Conservation (phyloP, 2,113 vertebrate species). For the Chrysochloris asiatica region DNA sequence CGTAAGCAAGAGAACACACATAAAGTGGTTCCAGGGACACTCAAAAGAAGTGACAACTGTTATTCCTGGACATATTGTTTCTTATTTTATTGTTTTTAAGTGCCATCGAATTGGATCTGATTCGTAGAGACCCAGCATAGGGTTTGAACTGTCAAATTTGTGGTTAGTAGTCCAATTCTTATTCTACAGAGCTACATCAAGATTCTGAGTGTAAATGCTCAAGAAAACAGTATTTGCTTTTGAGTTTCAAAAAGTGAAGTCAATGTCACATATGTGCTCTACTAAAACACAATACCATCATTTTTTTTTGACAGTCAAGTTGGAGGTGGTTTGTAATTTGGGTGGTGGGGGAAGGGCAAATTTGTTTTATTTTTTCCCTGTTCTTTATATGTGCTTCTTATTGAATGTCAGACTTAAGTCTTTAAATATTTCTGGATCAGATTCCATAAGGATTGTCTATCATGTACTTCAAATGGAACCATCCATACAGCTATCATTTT, state of each 20-base stretch:
- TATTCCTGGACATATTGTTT: not conserved
- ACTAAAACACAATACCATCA: conserved; percentile 1
- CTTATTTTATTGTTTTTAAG: too few species aligned
- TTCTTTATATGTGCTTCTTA: conserved; percentile 33
- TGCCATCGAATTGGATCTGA: too few species aligned
- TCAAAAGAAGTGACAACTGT: not conserved
- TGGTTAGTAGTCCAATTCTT: too few species aligned
- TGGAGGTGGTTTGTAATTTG: conserved; percentile 9
- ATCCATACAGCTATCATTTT: conserved; percentile 33
- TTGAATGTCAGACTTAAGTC: conserved; percentile 45
- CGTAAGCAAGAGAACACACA: not conserved
- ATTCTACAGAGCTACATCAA: too few species aligned
- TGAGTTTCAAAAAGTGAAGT: not conserved
- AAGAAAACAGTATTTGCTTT: not conserved
- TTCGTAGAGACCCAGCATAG: too few species aligned
- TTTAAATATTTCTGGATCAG: conserved; percentile 60
- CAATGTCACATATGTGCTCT: not conserved
- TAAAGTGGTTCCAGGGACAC: not conserved
- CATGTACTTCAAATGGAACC: conserved; percentile 32
- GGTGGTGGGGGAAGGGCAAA: not conserved
- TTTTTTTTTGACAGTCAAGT: conserved; percentile 46
- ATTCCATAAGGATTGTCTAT: conserved; percentile 25
- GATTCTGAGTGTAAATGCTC: too few species aligned
- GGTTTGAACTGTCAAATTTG: too few species aligned
- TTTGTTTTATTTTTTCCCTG: not conserved